Evolutionary conservation across 2,113 vertebrate species (phyloP).

Genomic region (Blennius ocellaris): DNA sequence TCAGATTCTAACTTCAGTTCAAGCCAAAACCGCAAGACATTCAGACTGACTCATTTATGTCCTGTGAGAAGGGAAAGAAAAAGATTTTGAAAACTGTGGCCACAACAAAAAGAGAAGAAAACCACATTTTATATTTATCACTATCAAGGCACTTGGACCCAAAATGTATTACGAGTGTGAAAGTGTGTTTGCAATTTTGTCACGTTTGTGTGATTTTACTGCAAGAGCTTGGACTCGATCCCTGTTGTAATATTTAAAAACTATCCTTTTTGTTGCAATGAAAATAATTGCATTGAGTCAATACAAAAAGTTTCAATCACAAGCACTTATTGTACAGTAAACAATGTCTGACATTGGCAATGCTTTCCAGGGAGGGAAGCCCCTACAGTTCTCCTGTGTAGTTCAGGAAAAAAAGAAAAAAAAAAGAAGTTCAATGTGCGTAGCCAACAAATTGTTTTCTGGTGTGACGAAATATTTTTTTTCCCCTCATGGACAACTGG

Average conservation of each 20-base stretch:
- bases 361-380: conserved; percentile 44
- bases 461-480: conserved; percentile 70
- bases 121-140: not conserved
- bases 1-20: conserved; percentile 24
- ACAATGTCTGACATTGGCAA: conserved; percentile 30
- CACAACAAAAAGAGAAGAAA: conserved; percentile 17
- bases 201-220: not conserved
- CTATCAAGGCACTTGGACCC: not conserved
- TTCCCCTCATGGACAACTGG: conserved; percentile 32
- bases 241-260: conserved; percentile 1
- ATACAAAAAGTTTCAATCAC: not conserved
- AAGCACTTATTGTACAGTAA: conserved; percentile 15
- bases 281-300: not conserved
- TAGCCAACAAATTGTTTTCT: conserved; percentile 78
- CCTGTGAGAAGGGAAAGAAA: not conserved
- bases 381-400: conserved; percentile 43
- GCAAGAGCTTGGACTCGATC: not conserved
- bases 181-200: too few species aligned
- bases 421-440: conserved; percentile 43
- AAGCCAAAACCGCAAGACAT: conserved; percentile 57
- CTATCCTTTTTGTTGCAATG: not conserved
- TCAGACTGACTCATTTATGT: conserved; percentile 49
- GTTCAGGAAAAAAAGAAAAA: conserved; percentile 9
- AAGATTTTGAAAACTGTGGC: conserved; percentile 36
- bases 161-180: too few species aligned